phyloP scores from a whole-genome alignment of 2,113 vertebrate genomes.

The Pterocles gutturalis region DNA sequence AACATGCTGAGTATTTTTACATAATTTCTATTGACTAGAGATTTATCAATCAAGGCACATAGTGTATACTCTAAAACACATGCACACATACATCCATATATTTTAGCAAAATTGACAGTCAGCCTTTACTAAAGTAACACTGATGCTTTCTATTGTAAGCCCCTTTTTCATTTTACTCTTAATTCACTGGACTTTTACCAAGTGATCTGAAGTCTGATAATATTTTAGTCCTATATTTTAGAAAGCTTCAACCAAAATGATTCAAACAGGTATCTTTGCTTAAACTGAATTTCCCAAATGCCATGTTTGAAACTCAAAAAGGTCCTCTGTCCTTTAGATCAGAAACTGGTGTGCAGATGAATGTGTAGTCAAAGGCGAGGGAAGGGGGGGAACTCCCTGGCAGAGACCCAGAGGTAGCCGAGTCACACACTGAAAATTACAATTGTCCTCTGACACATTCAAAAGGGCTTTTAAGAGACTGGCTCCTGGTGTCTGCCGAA shows the following conservation, averaged over 20 bases:
- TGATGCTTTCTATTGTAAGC: neutral
- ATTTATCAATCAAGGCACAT: constrained; percentile 9
- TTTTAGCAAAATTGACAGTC: neutral
- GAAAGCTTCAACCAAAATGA: neutral
- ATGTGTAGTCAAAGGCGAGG: neutral
- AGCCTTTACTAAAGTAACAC: neutral
- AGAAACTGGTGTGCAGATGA: neutral
- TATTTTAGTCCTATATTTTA: neutral
- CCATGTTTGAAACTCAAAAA: neutral
- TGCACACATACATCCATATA: neutral
- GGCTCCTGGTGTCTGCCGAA: neutral
- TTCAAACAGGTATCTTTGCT: neutral
- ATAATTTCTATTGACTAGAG: constrained; percentile 13
- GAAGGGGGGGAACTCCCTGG: neutral
- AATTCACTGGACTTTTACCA: neutral
- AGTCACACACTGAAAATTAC: neutral
- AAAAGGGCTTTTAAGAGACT: neutral
- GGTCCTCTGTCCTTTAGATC: neutral
- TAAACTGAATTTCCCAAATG: neutral
- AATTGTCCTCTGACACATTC: neutral
- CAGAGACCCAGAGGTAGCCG: neutral
- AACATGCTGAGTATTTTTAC: neutral
- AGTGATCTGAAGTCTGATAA: neutral
- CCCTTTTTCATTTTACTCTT: neutral
- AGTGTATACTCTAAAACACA: neutral